Base-by-base conservation (phyloP, 2,888 invertebrate species). In the Agrochola lychnidis region DNA sequence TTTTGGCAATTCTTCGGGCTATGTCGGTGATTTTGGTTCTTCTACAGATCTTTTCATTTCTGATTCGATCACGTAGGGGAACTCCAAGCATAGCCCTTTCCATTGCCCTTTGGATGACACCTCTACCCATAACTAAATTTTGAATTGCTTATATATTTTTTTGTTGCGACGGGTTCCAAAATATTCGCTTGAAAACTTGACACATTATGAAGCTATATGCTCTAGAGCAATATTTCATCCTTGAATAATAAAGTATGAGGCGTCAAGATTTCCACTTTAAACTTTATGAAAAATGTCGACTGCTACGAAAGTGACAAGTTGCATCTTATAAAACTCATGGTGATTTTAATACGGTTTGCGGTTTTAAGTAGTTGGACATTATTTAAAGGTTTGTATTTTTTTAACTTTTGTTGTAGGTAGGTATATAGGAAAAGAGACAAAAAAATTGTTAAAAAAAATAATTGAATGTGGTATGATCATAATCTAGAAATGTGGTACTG, bases 241-340 rank as follows among this genome's bases (percentile, higher is more conserved):
- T 30, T 1, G 36, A 61, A 36, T 83, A 64, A 61, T 78, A 83
- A 78, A 66, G 45, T 61, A 40, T 6, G 19, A 48, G 22, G 30
- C 40, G 68, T 42, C 83, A 83, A 83, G 48, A 83, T 61, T 48
- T 25, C 10, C 16, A 83, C 53, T 67, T 57, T 40, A 53, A 22
- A 69, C 9, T 78, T 53, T 70, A 78, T 79, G 79, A 83, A 48
- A 83, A 56, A 79, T 70, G 12, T 2, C 3, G 40, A 12, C 16
- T 30, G 40, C 14, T 30, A 48, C 57, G 19, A 45, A 59, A 22
- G 53, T 42, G 48, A 22, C 25, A 53, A 12, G 45, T 30, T n/a
- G 30, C 45, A n/a, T 16, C n/a, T 68, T 10, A 64, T 79, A 78
- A 78, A 63, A 45, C 10, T 53, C 14, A 57, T 40, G 10, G 22